Percentiles rank a stretch among this genome's conserved stretches.
These are phyloP conservation scores for Gila orcuttii DNA, from an alignment of 2,113 vertebrate genomes.

Conservation along the genomic window DNA sequence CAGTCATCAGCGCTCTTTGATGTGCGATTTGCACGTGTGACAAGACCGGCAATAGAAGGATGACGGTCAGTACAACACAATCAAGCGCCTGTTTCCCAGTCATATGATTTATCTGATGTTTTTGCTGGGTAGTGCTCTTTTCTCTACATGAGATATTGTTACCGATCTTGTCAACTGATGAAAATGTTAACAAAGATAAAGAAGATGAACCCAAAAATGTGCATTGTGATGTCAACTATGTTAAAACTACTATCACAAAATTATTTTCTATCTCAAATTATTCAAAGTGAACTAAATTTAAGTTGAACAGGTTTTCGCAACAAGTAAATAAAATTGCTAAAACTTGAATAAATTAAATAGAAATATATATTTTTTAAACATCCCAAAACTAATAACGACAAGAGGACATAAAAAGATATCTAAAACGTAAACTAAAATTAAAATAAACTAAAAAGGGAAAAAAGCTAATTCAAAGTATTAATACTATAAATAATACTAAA, in stretches of 20 bases:
- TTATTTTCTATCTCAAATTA: too few species aligned
- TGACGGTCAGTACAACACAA: not conserved
- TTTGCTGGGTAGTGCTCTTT: too few species aligned
- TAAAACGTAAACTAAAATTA: not conserved
- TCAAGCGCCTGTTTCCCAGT: not conserved
- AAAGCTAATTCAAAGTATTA: not conserved
- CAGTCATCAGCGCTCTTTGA: conserved; percentile 32
- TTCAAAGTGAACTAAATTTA: not conserved
- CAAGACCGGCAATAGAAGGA: conserved; percentile 11
- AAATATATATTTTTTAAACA: not conserved
- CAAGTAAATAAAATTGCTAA: not conserved
- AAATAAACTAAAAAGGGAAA: not conserved
- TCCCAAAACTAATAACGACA: not conserved
- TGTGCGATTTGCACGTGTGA: conserved; percentile 41
- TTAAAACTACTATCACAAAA: not conserved
- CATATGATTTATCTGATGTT: not conserved
- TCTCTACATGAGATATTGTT: not conserved
- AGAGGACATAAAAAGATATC: not conserved
- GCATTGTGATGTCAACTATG: not conserved
- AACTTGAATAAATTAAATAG: not conserved
- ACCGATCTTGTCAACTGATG: not conserved
- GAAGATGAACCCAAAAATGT: not conserved
- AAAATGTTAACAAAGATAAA: not conserved
- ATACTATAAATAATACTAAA: not conserved
- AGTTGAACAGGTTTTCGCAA: not conserved